These are phyloP conservation scores for Apamea anceps DNA, from an alignment of 2,888 invertebrate species.

Conservation along the genomic window DNA sequence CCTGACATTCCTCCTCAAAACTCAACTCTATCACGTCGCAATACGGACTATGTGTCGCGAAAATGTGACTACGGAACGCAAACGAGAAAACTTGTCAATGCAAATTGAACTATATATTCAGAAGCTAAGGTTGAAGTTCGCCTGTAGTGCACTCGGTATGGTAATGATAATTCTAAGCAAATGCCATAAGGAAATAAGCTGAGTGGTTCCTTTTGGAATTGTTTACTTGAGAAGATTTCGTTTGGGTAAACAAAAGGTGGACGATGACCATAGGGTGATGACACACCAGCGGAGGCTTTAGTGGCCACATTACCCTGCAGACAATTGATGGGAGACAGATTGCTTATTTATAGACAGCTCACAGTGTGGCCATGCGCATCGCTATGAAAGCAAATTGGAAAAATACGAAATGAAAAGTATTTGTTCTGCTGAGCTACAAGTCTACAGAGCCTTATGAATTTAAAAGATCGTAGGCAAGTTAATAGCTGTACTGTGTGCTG, in stretches of 20 bases:
- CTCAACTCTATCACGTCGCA: slow-evolving; percentile 71
- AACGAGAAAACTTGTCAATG: slow-evolving; percentile 65
- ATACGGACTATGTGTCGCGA: slow-evolving; percentile 69
- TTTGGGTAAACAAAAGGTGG: slow-evolving; percentile 70
- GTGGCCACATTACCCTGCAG: slow-evolving; percentile 15
- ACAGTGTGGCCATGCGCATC: background rate
- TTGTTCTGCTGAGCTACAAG: background rate
- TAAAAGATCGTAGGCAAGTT: background rate
- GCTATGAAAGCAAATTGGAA: background rate
- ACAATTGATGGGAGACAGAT: slow-evolving; percentile 20
- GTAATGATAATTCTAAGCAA: slow-evolving; percentile 87
- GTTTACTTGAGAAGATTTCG: slow-evolving; percentile 75
- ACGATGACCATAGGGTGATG: slow-evolving; percentile 65
- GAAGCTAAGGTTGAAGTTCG: slow-evolving; percentile 71
- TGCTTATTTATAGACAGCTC: slow-evolving; percentile 14
- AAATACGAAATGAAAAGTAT: background rate
- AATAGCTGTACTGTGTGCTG: no score
- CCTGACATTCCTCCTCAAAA: slow-evolving; percentile 72
- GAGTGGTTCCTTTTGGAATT: slow-evolving; percentile 79
- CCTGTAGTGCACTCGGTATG: slow-evolving; percentile 71
- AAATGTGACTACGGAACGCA: slow-evolving; percentile 66
- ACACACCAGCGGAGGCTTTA: slow-evolving; percentile 41
- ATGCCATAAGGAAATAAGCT: slow-evolving; percentile 85
- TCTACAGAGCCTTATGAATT: background rate
- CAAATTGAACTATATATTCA: slow-evolving; percentile 76